Conservation (phyloP, 2,888 invertebrate genomes). For the Morinoia aosen region DNA sequence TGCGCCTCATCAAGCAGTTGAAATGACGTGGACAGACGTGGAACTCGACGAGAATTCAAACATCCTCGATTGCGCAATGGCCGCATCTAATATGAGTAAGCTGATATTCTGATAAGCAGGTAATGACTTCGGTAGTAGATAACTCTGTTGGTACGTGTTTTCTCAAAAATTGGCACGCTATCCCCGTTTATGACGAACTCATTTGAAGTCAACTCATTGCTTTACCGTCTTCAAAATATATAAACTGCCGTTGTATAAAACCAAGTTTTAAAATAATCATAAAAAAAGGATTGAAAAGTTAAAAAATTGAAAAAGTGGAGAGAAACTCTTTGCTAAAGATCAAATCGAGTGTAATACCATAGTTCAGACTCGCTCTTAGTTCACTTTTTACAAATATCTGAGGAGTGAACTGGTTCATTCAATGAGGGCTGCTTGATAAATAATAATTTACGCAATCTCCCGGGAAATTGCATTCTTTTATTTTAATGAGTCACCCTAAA, state of each 20-base stretch:
- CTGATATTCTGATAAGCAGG: not conserved
- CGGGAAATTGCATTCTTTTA: no score
- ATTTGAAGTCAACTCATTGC: no score
- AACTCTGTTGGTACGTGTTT: not conserved
- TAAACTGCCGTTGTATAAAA: not conserved
- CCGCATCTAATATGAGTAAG: not conserved
- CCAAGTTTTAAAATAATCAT: not conserved
- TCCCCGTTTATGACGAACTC: not conserved
- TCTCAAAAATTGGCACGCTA: not conserved
- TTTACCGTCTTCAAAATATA: not conserved
- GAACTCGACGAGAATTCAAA: not conserved
- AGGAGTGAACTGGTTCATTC: no score
- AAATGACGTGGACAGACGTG: not conserved
- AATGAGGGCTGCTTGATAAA: no score
- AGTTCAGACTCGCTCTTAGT: no score
- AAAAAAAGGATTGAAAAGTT: not conserved
- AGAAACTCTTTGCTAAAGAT: no score
- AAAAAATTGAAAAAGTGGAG: no score
- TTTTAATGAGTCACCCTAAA: no score
- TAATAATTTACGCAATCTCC: no score
- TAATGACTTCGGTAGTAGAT: not conserved
- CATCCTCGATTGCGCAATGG: not conserved
- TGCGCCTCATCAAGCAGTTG: not conserved
- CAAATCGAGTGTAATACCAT: no score
- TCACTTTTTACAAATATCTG: no score